Conservation (phyloP, 2,888 invertebrate genomes). For the Drosophila incognita region DNA sequence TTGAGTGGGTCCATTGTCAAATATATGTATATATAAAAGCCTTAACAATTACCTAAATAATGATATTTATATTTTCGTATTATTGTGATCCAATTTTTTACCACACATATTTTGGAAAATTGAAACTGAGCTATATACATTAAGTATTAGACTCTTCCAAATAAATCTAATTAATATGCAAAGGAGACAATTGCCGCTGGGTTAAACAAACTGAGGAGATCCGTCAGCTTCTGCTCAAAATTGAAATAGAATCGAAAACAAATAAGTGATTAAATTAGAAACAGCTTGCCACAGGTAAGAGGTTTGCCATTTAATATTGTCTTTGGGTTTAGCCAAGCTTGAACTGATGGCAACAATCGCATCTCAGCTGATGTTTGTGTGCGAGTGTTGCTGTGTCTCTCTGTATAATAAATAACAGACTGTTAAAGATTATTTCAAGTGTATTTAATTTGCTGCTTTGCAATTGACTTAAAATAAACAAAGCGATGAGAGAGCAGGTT, state of each 20-base stretch:
- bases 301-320: constrained; percentile 39
- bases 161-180: constrained; percentile 54
- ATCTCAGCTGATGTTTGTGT: background rate
- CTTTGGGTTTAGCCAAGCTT: constrained; percentile 43
- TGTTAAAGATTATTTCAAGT: constrained; percentile 60
- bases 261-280: constrained; percentile 52
- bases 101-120: background rate
- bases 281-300: constrained; percentile 37
- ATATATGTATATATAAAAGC: background rate
- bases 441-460: constrained; percentile 58
- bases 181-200: constrained; percentile 18
- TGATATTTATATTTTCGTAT: background rate
- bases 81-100: background rate
- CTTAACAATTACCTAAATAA: background rate
- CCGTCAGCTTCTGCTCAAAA: constrained; percentile 10
- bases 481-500: constrained; percentile 19
- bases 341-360: constrained; percentile 48
- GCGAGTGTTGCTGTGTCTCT: background rate
- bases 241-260: constrained; percentile 32
- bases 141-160: background rate
- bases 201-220: constrained; percentile 1
- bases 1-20: background rate
- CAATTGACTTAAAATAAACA: constrained; percentile 58
- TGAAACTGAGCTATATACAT: background rate
- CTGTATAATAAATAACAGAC: constrained; percentile 24